phyloP scores from a whole-genome alignment of 2,888 invertebrate genomes.

The Andrena haemorrhoa region DNA sequence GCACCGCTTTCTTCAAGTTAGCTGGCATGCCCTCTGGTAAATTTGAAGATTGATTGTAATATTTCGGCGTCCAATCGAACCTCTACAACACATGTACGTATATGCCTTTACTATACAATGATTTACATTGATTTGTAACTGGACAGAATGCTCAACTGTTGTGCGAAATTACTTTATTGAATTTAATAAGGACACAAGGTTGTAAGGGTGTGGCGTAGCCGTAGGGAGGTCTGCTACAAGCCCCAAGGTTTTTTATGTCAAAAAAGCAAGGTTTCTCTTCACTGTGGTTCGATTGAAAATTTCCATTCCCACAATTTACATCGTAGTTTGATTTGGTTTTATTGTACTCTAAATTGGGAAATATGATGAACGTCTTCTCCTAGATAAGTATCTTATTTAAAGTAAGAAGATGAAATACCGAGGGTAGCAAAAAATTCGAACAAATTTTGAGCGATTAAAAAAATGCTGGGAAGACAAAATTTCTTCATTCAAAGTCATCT shows the following conservation, averaged over 20 bases:
- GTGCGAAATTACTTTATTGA: conserved; percentile 75
- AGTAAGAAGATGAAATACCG: background rate
- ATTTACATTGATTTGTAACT: background rate
- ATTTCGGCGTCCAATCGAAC: conserved; percentile 78
- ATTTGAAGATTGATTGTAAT: conserved; percentile 74
- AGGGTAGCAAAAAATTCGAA: too few relatives aligned
- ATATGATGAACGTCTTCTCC: background rate
- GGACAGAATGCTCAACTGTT: background rate
- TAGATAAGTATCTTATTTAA: background rate
- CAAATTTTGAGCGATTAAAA: too few relatives aligned
- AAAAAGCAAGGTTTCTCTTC: conserved; percentile 76
- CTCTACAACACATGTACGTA: conserved; percentile 68
- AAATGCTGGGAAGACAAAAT: too few relatives aligned
- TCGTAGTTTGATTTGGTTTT: conserved; percentile 67
- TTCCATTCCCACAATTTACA: conserved; percentile 57
- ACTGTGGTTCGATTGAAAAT: background rate
- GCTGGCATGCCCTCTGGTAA: conserved; percentile 77
- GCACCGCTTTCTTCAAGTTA: conserved; percentile 68
- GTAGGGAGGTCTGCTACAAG: conserved; percentile 76
- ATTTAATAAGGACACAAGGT: conserved; percentile 78
- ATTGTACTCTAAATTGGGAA: conserved; percentile 69
- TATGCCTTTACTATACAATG: background rate
- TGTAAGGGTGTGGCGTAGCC: conserved; percentile 73
- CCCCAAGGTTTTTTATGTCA: conserved; percentile 71
- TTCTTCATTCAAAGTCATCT: too few relatives aligned